These are phyloP conservation scores for Bombus impatiens DNA, from an alignment of 1,140 invertebrate species.

Conservation along the genomic window DNA sequence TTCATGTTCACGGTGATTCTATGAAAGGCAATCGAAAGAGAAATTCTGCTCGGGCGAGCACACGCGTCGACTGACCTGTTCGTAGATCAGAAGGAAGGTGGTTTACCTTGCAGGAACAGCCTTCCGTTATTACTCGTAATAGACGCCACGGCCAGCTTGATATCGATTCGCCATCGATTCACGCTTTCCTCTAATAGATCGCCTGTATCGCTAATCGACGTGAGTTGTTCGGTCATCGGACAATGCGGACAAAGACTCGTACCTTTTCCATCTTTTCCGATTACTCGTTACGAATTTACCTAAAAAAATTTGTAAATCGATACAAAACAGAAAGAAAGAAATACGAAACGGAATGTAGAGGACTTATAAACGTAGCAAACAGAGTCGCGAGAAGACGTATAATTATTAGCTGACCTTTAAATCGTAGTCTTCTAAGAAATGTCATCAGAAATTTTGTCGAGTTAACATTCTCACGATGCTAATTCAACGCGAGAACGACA, in stretches of 20 bases:
- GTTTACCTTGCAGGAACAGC: conserved; percentile 70
- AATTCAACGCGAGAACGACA: neutral
- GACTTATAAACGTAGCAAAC: neutral
- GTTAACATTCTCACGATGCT: neutral
- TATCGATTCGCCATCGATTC: conserved; percentile 38
- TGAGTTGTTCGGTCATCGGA: neutral
- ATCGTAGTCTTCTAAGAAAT: neutral
- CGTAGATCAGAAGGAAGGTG: conserved; percentile 59
- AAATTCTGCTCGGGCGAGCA: conserved; percentile 43
- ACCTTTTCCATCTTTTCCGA: neutral
- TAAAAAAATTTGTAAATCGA: neutral
- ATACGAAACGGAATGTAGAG: neutral
- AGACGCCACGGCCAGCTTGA: conserved; percentile 27
- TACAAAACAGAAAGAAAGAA: neutral
- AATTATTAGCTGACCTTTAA: too few species aligned
- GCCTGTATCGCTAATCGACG: neutral
- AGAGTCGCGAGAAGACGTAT: neutral
- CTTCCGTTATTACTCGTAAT: conserved; percentile 69
- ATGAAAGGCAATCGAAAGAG: conserved; percentile 53
- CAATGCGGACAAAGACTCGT: neutral
- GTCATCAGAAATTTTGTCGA: neutral
- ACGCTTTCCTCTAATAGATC: conserved; percentile 20
- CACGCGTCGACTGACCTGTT: conserved; percentile 16
- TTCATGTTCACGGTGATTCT: neutral
- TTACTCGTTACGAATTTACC: neutral